Evolutionary conservation across 2,888 invertebrate genomes (phyloP), one percentile per base, ranked within the genome.

Genomic region (Sussaba pulchella): DNA sequence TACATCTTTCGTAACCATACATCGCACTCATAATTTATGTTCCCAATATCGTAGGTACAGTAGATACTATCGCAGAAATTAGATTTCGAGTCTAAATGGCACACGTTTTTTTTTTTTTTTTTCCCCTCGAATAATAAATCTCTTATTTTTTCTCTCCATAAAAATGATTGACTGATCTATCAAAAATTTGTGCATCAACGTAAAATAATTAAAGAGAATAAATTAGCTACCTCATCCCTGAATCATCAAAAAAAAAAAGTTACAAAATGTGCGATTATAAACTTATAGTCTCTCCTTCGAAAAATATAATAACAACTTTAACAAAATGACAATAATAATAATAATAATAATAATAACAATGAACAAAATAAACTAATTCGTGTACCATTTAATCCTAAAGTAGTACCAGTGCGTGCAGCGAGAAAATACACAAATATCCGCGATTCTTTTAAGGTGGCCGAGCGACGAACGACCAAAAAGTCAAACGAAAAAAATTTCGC

Each of bases 11-110:
- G 8, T 31, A 14, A 2, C 57, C 9, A 57, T 31, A 14, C n/a
- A 6, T 31, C 8, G 31, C 8, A 31, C 57, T 14, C 8, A 36
- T 57, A 36, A 57, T 57, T 57, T 14, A 31, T 57, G 31, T 36
- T 31, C 14, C 31, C 57, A 31, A 57, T 36, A 19, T 5, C 54
- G 14, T 54, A n/a, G 31, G 31, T 31, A 57, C 31, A 36, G 31
- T 57, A 36, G 57, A 57, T 17, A 57, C 31, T 31, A 54, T 54
- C 54, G 54, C 26, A 54, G 54, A 52, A 52, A 31, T 31, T 6
- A 12, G n/a, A 54, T 54, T 6, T 54, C 21, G 24, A 6, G 54
- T n/a, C 6, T 12, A 24, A 54, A 54, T 54, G 54, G 54, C 54
- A 54, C 54, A 26, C 24, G 26, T 26, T 54, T 54, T n/a, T n/a